Evolutionary conservation across 2,888 invertebrate species (phyloP).

Genomic region (Diplolepis rosae): DNA sequence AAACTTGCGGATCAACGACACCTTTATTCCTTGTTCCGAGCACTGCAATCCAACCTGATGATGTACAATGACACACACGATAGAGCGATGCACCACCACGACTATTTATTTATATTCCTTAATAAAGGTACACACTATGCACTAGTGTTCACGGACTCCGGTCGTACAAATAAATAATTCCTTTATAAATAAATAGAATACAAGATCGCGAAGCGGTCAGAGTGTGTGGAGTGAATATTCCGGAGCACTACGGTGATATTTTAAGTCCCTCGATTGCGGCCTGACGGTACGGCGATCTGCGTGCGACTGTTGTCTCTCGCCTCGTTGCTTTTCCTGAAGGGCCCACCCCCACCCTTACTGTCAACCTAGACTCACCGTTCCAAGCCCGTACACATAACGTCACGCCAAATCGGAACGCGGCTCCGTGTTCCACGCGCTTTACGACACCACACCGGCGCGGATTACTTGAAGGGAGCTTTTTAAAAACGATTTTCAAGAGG

Average conservation of each 20-base stretch:
- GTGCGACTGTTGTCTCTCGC: conserved; percentile 68
- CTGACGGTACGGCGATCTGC: conserved; percentile 67
- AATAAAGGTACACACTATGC: neutral
- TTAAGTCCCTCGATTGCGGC: conserved; percentile 42
- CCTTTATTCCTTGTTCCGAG: conserved; percentile 23
- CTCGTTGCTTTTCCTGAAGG: conserved; percentile 69
- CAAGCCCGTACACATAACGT: neutral
- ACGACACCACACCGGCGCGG: conserved; percentile 34
- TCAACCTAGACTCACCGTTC: conserved; percentile 49
- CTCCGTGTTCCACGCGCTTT: conserved; percentile 22
- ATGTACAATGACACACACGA: conserved; percentile 7
- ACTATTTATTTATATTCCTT: conserved; percentile 22
- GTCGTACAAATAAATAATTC: neutral
- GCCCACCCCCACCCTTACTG: conserved; percentile 60
- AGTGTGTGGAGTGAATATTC: conserved; percentile 16
- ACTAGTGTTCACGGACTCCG: neutral
- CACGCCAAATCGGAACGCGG: conserved; percentile 14
- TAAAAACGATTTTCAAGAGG: neutral
- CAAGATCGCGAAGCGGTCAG: neutral
- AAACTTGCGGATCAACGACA: conserved; percentile 18
- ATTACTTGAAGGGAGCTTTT: neutral
- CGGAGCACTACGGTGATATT: neutral
- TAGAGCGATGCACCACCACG: conserved; percentile 22
- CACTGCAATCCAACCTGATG: conserved; percentile 32
- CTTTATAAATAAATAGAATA: conserved; percentile 9